Evolutionary conservation across 2,797 vertebrate genomes (phyloP).

Genomic region (Fistularia commersonii): DNA sequence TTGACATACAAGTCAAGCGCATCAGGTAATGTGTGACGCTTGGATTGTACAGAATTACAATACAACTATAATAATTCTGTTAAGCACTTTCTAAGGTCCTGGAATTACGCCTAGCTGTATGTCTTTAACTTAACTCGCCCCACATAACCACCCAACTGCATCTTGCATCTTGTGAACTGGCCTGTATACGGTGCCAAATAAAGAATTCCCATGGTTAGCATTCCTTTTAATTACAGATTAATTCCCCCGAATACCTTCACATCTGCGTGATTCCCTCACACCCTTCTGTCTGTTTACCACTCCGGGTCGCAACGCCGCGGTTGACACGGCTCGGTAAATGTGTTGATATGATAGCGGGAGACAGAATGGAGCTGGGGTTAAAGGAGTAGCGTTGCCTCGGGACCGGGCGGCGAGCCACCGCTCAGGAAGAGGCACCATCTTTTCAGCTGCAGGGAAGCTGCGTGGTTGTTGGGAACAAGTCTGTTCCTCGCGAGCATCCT

Average conservation of each 20-base stretch:
- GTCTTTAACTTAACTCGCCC: slow-evolving; percentile 28
- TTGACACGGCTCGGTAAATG: slow-evolving; percentile 13
- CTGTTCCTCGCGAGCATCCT: slow-evolving; percentile 55
- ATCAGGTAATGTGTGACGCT: too few relatives aligned
- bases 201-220: slow-evolving; percentile 28
- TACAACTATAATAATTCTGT: too few relatives aligned
- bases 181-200: slow-evolving; percentile 48
- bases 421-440: slow-evolving; percentile 56
- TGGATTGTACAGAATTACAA: too few relatives aligned
- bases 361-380: slow-evolving; percentile 46
- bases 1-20: too few relatives aligned
- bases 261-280: slow-evolving; percentile 22
- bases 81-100: too few relatives aligned
- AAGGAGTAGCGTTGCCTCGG: slow-evolving; percentile 40
- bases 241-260: slow-evolving; percentile 16
- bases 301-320: neutral
- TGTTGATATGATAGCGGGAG: slow-evolving; percentile 29
- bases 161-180: slow-evolving; percentile 58
- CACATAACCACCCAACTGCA: slow-evolving; percentile 49
- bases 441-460: slow-evolving; percentile 65
- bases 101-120: too few relatives aligned
- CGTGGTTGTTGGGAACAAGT: slow-evolving; percentile 61
- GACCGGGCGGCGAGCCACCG: slow-evolving; percentile 58
- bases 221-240: slow-evolving; percentile 37
- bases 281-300: slow-evolving; percentile 1